These are phyloP conservation scores for Adelphocoris suturalis DNA, from an alignment of 2,888 invertebrate species.

Conservation along the genomic window DNA sequence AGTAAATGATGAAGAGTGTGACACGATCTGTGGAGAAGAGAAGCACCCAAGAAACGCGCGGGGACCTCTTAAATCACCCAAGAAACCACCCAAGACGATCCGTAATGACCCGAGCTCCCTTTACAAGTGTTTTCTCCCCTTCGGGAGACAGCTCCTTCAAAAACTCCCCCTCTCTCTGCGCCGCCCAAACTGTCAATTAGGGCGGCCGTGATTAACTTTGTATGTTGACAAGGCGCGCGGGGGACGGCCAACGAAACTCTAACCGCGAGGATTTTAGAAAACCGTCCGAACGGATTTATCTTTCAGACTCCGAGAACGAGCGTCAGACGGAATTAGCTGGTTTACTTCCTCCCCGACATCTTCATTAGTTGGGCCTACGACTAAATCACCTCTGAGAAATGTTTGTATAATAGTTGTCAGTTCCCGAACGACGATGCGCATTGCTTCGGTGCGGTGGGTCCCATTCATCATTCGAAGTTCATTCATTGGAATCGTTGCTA, in stretches of 20 bases:
- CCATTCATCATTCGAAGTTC: conserved; percentile 44
- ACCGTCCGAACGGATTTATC: conserved; percentile 44
- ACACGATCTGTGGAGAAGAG: conserved; percentile 59
- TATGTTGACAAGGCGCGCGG: conserved; percentile 61
- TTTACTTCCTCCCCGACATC: conserved; percentile 67
- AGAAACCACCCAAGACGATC: conserved; percentile 69
- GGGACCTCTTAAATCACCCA: conserved; percentile 60
- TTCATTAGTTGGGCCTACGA: conserved; percentile 59
- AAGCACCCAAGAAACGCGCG: neutral
- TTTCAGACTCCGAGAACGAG: conserved; percentile 29
- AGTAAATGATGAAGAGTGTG: conserved; percentile 65
- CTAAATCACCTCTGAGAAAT: conserved; percentile 62
- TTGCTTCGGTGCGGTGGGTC: conserved; percentile 41
- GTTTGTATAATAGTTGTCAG: conserved; percentile 58
- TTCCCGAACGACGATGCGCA: neutral
- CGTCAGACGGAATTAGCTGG: conserved; percentile 63
- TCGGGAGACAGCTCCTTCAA: conserved; percentile 51
- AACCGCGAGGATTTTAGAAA: conserved; percentile 37
- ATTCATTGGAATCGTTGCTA: neutral
- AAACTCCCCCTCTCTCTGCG: conserved; percentile 11
- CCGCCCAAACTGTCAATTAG: conserved; percentile 66
- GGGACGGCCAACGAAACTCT: conserved; percentile 15
- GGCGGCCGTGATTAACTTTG: conserved; percentile 63
- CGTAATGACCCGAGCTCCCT: conserved; percentile 68
- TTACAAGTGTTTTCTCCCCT: conserved; percentile 65